Evolutionary conservation across 2,797 vertebrate species (phyloP).

Genomic region (Coreius guichenoti): DNA sequence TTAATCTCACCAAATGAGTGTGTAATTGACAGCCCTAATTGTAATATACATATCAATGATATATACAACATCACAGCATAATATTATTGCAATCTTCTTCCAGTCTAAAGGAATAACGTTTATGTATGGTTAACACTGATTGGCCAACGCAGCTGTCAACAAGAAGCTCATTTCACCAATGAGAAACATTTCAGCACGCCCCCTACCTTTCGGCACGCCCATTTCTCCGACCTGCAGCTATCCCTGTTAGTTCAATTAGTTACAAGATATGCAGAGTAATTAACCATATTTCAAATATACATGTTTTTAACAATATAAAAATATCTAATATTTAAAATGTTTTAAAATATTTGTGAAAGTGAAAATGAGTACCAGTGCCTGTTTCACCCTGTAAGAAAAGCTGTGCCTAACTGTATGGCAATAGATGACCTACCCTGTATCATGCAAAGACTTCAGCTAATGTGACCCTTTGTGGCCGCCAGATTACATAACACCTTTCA

Average conservation of each 20-base stretch:
- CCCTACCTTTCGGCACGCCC: neutral
- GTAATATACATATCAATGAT: too few relatives aligned
- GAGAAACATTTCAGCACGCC: neutral
- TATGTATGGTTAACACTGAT: neutral
- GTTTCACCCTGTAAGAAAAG: neutral
- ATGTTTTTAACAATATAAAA: too few relatives aligned
- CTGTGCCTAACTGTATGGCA: neutral
- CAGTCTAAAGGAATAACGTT: neutral
- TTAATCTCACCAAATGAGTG: too few relatives aligned
- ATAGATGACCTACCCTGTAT: slow-evolving; percentile 11
- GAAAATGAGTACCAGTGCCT: neutral
- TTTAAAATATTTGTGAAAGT: too few relatives aligned
- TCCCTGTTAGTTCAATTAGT: neutral
- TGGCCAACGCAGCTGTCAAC: neutral
- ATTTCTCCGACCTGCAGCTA: neutral
- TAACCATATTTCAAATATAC: too few relatives aligned
- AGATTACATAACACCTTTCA: slow-evolving; percentile 54
- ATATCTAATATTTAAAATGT: too few relatives aligned
- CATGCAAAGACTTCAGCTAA: slow-evolving; percentile 35
- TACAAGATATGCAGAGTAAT: too few relatives aligned
- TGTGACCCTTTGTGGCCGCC: slow-evolving; percentile 43
- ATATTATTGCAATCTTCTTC: too few relatives aligned
- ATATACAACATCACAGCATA: too few relatives aligned
- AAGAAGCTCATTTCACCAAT: neutral
- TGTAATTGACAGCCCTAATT: too few relatives aligned